These are phyloP conservation scores for Ceryle rudis DNA, from an alignment of 2,797 vertebrate species.

Conservation along the genomic window DNA sequence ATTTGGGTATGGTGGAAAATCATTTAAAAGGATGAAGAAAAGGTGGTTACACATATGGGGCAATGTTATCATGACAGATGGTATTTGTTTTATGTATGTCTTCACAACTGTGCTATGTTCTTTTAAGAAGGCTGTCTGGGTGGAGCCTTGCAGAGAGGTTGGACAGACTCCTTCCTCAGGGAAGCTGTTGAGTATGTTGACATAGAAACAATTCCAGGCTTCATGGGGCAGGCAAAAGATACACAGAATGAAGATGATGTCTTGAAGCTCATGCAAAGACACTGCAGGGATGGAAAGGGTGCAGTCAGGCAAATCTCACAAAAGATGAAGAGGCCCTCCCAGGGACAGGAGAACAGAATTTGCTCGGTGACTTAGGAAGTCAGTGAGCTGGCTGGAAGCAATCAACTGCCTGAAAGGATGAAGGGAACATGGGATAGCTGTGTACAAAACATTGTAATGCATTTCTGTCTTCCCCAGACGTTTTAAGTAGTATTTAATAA, in stretches of 20 bases:
- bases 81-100: constrained; percentile 64
- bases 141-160: constrained; percentile 19
- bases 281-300: background rate
- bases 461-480: background rate
- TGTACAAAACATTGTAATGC: background rate
- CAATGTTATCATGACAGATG: constrained; percentile 51
- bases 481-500: background rate
- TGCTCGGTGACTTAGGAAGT: background rate
- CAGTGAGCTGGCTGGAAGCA: background rate
- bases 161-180: background rate
- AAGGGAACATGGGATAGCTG: background rate
- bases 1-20: constrained; percentile 27
- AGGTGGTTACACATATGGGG: constrained; percentile 45
- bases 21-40: constrained; percentile 29
- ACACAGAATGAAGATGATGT: background rate
- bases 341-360: background rate
- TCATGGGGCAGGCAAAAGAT: background rate
- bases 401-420: background rate
- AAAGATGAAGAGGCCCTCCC: background rate
- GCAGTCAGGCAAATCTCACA: background rate
- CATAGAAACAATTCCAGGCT: background rate
- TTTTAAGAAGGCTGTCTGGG: constrained; percentile 44
- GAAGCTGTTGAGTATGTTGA: background rate
- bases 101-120: constrained; percentile 48
- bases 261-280: background rate